Conservation (phyloP, 2,113 vertebrate genomes). For the Eulacestoma nigropectus region DNA sequence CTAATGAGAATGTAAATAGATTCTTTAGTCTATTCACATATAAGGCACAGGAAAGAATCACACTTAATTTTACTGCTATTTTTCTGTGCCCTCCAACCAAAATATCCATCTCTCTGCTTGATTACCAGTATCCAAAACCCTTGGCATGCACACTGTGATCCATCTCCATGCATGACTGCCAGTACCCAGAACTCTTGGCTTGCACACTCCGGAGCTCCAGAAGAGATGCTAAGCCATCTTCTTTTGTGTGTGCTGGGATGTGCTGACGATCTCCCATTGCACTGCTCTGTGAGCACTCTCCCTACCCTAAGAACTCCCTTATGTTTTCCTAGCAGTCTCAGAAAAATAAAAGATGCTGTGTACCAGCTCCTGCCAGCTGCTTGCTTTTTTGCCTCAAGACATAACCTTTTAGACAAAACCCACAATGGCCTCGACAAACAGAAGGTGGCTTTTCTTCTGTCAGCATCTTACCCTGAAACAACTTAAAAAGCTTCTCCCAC, state of each 20-base stretch:
- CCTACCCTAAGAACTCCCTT: neutral
- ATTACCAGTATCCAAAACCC: neutral
- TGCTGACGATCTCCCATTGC: neutral
- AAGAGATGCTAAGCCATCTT: neutral
- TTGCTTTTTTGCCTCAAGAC: slow-evolving; percentile 4
- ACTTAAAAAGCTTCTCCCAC: neutral
- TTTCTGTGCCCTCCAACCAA: neutral
- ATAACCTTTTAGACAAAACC: neutral
- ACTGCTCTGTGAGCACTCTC: neutral
- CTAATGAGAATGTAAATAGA: neutral
- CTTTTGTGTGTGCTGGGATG: neutral
- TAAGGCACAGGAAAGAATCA: neutral
- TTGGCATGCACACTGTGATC: neutral
- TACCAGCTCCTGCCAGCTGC: neutral
- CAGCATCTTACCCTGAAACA: neutral
- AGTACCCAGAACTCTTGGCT: neutral
- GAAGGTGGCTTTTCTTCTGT: neutral
- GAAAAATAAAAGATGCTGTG: neutral
- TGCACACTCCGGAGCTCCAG: neutral
- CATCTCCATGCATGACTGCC: neutral
- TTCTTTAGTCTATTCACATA: neutral
- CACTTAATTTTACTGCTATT: neutral
- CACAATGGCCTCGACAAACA: neutral
- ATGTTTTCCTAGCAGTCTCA: neutral
- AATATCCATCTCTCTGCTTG: neutral